A percentile compares a stretch with the other conserved stretches of the same genome.
These are phyloP conservation scores for Aphelinus atriplicis DNA, from an alignment of 1,140 invertebrate genomes.

Conservation along the genomic window DNA sequence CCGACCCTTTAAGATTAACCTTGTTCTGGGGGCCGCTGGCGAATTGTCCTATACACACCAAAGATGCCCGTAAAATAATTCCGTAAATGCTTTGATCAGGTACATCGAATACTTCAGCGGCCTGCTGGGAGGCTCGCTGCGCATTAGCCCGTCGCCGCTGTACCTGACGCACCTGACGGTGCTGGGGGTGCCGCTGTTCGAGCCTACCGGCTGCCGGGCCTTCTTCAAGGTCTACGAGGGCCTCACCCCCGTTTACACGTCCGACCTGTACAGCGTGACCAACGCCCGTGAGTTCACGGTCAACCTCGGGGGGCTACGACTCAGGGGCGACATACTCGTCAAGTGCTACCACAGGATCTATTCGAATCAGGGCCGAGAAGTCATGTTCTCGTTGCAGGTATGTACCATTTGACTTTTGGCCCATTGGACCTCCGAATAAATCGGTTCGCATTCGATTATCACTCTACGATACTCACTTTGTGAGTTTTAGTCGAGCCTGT, in stretches of 20 bases:
- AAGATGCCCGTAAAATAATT: too few species aligned
- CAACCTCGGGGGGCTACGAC: constrained; percentile 76
- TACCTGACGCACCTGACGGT: constrained; percentile 89
- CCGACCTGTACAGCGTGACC: constrained; percentile 68
- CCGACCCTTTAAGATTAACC: too few species aligned
- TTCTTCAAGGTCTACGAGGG: constrained; percentile 88
- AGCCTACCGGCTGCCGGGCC: constrained; percentile 77
- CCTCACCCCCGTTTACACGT: constrained; percentile 87
- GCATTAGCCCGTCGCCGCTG: constrained; percentile 86
- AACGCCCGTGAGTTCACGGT: constrained; percentile 75
- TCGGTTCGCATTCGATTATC: too few species aligned
- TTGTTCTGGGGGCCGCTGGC: too few species aligned
- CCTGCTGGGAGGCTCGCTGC: constrained; percentile 85
- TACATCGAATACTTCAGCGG: constrained; percentile 91
- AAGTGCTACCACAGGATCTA: constrained; percentile 84
- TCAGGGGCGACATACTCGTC: constrained; percentile 88
- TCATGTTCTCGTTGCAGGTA: constrained; percentile 65
- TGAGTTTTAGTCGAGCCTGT: background rate
- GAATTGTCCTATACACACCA: too few species aligned
- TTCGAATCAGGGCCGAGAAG: constrained; percentile 62
- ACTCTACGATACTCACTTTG: background rate
- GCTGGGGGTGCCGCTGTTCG: constrained; percentile 82
- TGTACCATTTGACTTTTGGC: background rate
- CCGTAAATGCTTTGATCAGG: constrained; percentile 64
- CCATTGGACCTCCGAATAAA: background rate